These are phyloP conservation scores for Drosophila tsacasi DNA, from an alignment of 1,140 invertebrate species.

Conservation along the genomic window DNA sequence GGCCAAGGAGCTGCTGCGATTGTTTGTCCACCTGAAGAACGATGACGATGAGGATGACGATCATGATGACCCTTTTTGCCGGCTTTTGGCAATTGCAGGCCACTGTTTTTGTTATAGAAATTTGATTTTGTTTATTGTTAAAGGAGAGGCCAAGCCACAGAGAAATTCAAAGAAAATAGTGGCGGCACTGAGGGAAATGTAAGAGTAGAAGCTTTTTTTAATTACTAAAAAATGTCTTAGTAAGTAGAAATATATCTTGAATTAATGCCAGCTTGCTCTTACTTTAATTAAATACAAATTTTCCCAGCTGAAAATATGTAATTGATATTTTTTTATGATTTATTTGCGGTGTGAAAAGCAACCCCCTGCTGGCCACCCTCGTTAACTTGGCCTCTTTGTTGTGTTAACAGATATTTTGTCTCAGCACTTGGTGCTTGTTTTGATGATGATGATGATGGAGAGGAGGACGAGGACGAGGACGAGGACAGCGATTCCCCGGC, in stretches of 20 bases:
- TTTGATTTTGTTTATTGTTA: conserved; percentile 79
- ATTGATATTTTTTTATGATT: conserved; percentile 43
- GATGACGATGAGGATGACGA: conserved; percentile 5
- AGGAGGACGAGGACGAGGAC: neutral
- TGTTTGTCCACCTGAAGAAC: conserved; percentile 62
- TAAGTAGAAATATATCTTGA: neutral
- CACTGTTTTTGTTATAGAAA: conserved; percentile 67
- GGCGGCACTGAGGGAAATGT: conserved; percentile 1
- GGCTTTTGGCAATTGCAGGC: conserved; percentile 34
- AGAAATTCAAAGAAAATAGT: conserved; percentile 43
- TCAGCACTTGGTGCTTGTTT: conserved; percentile 21
- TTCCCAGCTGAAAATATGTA: neutral
- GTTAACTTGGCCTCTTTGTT: conserved; percentile 27
- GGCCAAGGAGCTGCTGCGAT: conserved; percentile 5
- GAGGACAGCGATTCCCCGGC: conserved; percentile 37
- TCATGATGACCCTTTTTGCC: conserved; percentile 57
- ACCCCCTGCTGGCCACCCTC: conserved; percentile 19
- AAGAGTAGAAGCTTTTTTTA: neutral
- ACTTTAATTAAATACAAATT: neutral
- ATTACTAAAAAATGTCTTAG: neutral
- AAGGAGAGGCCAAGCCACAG: neutral
- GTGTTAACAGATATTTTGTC: conserved; percentile 69
- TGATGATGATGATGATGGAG: conserved; percentile 38
- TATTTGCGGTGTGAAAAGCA: conserved; percentile 27
- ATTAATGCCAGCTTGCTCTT: neutral